These are phyloP conservation scores for Cantharis rustica DNA, from an alignment of 2,888 invertebrate species.

Conservation along the genomic window DNA sequence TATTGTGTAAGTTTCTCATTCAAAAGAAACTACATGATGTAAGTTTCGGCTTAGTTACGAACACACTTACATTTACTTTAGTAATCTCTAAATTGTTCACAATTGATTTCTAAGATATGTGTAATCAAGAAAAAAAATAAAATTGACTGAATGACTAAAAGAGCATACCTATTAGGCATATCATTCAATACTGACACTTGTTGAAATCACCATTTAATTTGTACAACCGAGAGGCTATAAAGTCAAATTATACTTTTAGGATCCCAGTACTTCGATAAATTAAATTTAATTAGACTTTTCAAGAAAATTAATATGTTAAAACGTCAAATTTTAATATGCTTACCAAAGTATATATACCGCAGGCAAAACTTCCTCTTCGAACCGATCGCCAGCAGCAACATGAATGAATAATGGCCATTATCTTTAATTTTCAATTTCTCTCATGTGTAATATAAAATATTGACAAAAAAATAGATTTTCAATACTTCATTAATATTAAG, in stretches of 20 bases:
- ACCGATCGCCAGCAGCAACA: slow-evolving; percentile 80
- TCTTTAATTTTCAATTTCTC: neutral
- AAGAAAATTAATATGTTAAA: neutral
- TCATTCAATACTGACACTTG: neutral
- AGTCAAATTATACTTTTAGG: neutral
- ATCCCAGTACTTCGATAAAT: neutral
- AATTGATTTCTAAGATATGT: neutral
- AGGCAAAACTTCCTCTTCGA: slow-evolving; percentile 74
- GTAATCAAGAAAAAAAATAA: neutral
- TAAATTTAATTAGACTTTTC: neutral
- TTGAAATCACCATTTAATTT: neutral
- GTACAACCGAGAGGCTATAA: neutral
- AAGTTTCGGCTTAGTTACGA: neutral
- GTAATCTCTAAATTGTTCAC: neutral
- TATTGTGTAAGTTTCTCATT: neutral
- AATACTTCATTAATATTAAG: neutral
- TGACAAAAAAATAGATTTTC: neutral
- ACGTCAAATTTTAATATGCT: slow-evolving; percentile 48
- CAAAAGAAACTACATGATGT: neutral
- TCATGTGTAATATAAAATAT: slow-evolving; percentile 22
- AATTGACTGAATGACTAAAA: neutral
- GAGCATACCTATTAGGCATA: too few relatives aligned
- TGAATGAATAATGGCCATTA: slow-evolving; percentile 74
- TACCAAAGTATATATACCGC: slow-evolving; percentile 74
- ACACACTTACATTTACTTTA: neutral